A percentile compares a stretch with the other conserved stretches of the same genome.
Evolutionary conservation across 2,888 invertebrate genomes (phyloP).

Genomic region (Tricholauxania praeusta): DNA sequence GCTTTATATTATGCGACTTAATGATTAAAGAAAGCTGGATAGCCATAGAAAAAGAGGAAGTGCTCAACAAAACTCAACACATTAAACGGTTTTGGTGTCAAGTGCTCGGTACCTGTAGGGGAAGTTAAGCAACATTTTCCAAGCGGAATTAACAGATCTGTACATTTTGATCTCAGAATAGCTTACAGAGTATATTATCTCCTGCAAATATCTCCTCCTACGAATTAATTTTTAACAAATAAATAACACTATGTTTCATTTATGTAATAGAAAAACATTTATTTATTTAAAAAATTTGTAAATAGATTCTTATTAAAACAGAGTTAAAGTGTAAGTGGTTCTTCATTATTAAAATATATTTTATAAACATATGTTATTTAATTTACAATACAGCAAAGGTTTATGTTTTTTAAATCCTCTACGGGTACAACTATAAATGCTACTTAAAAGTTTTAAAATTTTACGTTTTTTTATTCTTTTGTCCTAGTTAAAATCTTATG

Average conservation of each 20-base stretch:
- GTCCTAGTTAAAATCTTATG: slow-evolving; percentile 14
- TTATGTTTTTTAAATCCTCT: not conserved
- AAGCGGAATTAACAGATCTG: too few species aligned
- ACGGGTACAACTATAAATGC: slow-evolving; percentile 12
- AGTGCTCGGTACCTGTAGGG: too few species aligned
- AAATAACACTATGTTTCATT: not conserved
- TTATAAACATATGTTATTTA: slow-evolving; percentile 14
- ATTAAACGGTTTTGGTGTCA: too few species aligned
- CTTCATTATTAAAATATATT: slow-evolving; percentile 25
- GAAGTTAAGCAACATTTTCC: too few species aligned
- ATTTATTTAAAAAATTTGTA: slow-evolving; percentile 26
- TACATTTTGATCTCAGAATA: too few species aligned
- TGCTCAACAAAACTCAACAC: too few species aligned
- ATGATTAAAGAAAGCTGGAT: too few species aligned
- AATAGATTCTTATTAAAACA: slow-evolving; percentile 26
- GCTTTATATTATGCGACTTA: too few species aligned
- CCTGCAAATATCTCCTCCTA: too few species aligned
- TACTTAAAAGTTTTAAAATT: not conserved
- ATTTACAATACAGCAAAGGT: slow-evolving; percentile 17
- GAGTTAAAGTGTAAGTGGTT: slow-evolving; percentile 17
- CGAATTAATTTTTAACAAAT: too few species aligned
- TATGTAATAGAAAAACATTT: slow-evolving; percentile 7
- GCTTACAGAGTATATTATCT: too few species aligned
- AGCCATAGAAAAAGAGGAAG: too few species aligned
- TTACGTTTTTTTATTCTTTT: not conserved